Conservation (phyloP, 2,797 vertebrate genomes). For the Leuciscus waleckii region DNA sequence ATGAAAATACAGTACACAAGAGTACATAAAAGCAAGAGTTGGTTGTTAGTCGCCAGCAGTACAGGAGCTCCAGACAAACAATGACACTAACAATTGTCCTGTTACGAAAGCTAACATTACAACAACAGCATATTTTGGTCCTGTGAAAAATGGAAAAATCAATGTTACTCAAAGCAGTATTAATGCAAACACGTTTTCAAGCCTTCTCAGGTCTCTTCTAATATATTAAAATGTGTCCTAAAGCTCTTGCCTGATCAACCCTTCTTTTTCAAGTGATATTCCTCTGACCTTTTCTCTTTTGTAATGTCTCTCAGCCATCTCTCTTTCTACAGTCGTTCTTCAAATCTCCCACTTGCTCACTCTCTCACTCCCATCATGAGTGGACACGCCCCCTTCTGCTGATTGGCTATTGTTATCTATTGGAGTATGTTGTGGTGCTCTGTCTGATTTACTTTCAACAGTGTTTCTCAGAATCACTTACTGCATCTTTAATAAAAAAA, state of each 20-base stretch:
- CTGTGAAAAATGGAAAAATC: background rate
- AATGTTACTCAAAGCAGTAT: no score
- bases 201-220: background rate
- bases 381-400: background rate
- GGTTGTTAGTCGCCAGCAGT: no score
- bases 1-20: background rate
- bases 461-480: no score
- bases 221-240: background rate
- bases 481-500: no score
- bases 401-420: background rate
- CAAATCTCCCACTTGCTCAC: background rate
- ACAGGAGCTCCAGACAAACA: no score
- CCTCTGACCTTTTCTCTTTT: background rate
- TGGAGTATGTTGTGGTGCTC: background rate
- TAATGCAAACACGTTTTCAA: accelerated
- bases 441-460: background rate
- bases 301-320: background rate
- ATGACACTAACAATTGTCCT: no score
- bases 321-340: background rate
- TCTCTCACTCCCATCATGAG: background rate
- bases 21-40: no score
- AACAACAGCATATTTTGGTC: no score
- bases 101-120: no score
- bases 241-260: background rate
- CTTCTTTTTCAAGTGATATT: no score